Percentiles rank a stretch among this genome's conserved stretches.
Conservation (phyloP, 2,113 vertebrate species). For the Dinomys branickii region DNA sequence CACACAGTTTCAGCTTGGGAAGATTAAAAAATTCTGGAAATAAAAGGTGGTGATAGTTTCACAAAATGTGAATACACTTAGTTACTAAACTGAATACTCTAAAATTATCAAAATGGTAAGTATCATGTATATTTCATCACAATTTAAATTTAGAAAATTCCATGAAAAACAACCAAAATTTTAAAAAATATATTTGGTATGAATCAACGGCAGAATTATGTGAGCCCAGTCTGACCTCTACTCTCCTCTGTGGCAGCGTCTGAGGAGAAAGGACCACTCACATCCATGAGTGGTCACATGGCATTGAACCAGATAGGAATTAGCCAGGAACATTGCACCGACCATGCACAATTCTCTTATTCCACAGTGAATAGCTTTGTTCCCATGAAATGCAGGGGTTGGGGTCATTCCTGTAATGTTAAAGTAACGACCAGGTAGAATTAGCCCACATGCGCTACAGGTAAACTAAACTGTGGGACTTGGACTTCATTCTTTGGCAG, state of each 20-base stretch:
- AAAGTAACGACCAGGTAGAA: background rate
- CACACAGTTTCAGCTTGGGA: background rate
- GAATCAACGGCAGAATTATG: background rate
- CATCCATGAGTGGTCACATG: background rate
- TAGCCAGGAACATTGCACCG: background rate
- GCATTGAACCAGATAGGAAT: background rate
- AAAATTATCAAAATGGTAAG: background rate
- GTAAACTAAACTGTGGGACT: slow-evolving; percentile 26
- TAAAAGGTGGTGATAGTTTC: background rate
- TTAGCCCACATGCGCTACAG: background rate
- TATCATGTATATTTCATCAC: background rate
- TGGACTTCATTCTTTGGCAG: slow-evolving; percentile 4
- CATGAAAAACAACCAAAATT: background rate
- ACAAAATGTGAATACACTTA: background rate
- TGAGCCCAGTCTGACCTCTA: background rate
- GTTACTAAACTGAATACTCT: background rate
- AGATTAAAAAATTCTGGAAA: background rate
- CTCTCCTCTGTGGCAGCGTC: background rate
- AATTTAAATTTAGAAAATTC: background rate
- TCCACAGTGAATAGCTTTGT: background rate
- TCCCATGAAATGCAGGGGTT: background rate
- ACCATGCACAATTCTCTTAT: background rate
- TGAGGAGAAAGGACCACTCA: background rate
- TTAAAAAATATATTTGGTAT: background rate
- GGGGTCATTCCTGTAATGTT: background rate